These are phyloP conservation scores for Eupeodes latifasciatus DNA, from an alignment of 2,888 invertebrate species.

Conservation along the genomic window DNA sequence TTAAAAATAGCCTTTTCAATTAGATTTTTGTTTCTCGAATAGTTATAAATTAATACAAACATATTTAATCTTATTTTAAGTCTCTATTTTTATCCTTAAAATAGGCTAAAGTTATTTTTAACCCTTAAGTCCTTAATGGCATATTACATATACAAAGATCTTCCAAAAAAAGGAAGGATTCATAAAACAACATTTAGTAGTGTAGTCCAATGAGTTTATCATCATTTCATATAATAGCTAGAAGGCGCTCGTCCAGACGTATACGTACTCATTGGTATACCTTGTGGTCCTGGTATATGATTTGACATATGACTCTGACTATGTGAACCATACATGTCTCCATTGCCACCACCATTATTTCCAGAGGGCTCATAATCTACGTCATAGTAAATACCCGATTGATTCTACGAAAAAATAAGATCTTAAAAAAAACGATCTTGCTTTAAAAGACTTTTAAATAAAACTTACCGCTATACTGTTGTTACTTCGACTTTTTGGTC, in stretches of 20 bases:
- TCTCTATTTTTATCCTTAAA: neutral
- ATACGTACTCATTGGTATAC: slow-evolving; percentile 93
- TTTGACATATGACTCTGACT: slow-evolving; percentile 86
- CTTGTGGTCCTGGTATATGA: slow-evolving; percentile 86
- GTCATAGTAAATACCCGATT: slow-evolving; percentile 95
- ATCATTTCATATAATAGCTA: slow-evolving; percentile 83
- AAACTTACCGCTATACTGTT: slow-evolving; percentile 85
- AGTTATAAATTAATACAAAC: neutral
- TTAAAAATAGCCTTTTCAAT: neutral
- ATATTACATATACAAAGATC: slow-evolving; percentile 49
- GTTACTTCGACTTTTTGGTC: slow-evolving; percentile 92
- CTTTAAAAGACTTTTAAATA: neutral
- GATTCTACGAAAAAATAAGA: slow-evolving; percentile 87
- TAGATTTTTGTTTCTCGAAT: neutral
- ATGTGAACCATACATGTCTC: slow-evolving; percentile 84
- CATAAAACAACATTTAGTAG: slow-evolving; percentile 5
- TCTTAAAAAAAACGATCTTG: neutral
- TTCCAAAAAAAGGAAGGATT: slow-evolving; percentile 56
- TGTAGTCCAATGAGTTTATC: neutral
- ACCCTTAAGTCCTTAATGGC: slow-evolving; percentile 65
- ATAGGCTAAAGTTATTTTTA: slow-evolving; percentile 24
- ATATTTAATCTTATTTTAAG: neutral
- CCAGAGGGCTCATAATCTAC: slow-evolving; percentile 92
- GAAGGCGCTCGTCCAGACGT: slow-evolving; percentile 90
- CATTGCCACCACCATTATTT: slow-evolving; percentile 83